These are phyloP conservation scores for Ictalurus furcatus DNA, from an alignment of 2,113 vertebrate species.

Conservation along the genomic window DNA sequence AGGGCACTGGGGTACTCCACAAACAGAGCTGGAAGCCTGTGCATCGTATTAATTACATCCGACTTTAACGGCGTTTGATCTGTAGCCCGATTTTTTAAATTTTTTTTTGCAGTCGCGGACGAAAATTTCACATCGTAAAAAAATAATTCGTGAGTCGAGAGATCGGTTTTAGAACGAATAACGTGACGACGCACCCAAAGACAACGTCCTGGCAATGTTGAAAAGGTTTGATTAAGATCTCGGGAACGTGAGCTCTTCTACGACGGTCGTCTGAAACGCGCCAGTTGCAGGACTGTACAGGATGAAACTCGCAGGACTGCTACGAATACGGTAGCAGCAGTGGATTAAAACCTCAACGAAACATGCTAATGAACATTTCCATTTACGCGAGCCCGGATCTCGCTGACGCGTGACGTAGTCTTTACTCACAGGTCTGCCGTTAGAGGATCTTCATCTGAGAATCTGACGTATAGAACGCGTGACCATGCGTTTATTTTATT, in stretches of 20 bases:
- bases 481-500: too few species aligned
- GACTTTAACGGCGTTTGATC: background rate
- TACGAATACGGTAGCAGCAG: background rate
- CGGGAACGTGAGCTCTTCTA: background rate
- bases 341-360: background rate
- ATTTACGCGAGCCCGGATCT: background rate
- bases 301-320: background rate
- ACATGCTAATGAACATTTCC: background rate
- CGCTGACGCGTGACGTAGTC: background rate
- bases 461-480: background rate
- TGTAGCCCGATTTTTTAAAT: background rate
- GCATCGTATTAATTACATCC: background rate
- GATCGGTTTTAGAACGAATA: background rate
- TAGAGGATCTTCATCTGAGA: background rate
- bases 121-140: background rate
- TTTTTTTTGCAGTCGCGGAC: background rate
- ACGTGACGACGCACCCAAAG: background rate
- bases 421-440: background rate
- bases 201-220: too few species aligned
- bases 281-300: background rate
- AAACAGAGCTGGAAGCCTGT: background rate
- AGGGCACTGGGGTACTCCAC: too few species aligned
- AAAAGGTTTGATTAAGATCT: background rate
- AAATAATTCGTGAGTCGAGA: background rate
- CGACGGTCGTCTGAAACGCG: background rate